These are phyloP conservation scores for Phenacoccus solenopsis DNA, from an alignment of 1,140 invertebrate species.

Conservation along the genomic window DNA sequence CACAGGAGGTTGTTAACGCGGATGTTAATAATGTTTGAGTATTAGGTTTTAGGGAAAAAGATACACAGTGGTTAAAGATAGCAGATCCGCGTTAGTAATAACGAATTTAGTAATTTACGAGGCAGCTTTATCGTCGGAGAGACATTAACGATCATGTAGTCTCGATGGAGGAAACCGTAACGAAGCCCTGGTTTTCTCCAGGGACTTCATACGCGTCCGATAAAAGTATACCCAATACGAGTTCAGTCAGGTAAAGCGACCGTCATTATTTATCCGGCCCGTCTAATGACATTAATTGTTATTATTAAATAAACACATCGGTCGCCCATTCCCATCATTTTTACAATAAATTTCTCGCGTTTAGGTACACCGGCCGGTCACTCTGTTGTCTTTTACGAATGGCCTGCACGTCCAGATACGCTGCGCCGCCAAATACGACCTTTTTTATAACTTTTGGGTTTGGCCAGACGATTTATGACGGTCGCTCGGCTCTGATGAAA, in stretches of 20 bases:
- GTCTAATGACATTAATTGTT: neutral
- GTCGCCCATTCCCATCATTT: too few relatives aligned
- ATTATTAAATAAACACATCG: neutral
- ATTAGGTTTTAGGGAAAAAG: neutral
- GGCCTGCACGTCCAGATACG: too few relatives aligned
- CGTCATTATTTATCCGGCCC: neutral
- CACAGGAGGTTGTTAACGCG: neutral
- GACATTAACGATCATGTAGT: neutral
- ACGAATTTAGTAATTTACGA: conserved; percentile 3
- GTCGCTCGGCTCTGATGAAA: too few relatives aligned
- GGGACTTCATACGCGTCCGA: neutral
- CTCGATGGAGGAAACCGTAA: neutral
- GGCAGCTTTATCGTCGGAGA: neutral
- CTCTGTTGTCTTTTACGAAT: neutral
- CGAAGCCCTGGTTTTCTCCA: neutral
- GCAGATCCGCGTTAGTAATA: conserved; percentile 1
- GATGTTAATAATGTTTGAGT: neutral
- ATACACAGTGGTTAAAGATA: neutral
- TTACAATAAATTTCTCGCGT: too few relatives aligned
- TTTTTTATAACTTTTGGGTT: neutral
- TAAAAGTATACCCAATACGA: neutral
- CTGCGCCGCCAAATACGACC: neutral
- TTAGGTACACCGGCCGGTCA: neutral
- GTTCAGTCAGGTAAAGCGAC: neutral
- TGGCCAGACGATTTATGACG: neutral